These are phyloP conservation scores for Hucho hucho DNA, from an alignment of 2,113 vertebrate genomes.

Conservation along the genomic window DNA sequence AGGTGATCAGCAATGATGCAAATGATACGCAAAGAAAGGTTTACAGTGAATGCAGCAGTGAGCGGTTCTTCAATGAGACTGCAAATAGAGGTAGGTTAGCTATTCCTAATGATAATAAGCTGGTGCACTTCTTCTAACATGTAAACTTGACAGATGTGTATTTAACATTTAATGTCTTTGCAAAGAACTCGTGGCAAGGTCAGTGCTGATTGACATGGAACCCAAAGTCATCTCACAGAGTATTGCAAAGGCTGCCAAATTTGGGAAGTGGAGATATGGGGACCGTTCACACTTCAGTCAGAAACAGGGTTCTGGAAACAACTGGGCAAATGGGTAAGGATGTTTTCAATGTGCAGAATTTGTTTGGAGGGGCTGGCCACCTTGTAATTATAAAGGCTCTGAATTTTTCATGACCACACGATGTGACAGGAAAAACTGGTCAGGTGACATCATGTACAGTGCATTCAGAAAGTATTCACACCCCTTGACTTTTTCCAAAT, in stretches of 20 bases:
- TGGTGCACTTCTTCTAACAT: neutral
- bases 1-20: slow-evolving; percentile 74
- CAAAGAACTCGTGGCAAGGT: slow-evolving; percentile 78
- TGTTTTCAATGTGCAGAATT: no score
- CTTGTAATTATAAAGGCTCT: no score
- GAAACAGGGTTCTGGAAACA: slow-evolving; percentile 96
- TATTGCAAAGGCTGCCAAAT: slow-evolving; percentile 73
- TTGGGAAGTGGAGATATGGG: slow-evolving; percentile 84
- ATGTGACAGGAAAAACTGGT: no score
- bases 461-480: no score
- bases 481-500: no score
- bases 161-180: neutral
- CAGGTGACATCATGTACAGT: neutral
- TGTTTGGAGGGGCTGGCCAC: no score
- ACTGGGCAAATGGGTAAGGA: slow-evolving; percentile 95
- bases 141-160: neutral
- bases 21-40: slow-evolving; percentile 66
- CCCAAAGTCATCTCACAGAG: slow-evolving; percentile 90
- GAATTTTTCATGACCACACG: no score
- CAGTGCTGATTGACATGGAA: slow-evolving; percentile 96
- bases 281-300: slow-evolving; percentile 83
- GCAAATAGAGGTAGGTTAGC: slow-evolving; percentile 72
- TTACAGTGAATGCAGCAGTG: slow-evolving; percentile 73
- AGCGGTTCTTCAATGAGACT: slow-evolving; percentile 84
- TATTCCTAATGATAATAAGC: no score